phyloP scores from a whole-genome alignment of 2,113 vertebrate genomes.

The Oreotragus oreotragus region DNA sequence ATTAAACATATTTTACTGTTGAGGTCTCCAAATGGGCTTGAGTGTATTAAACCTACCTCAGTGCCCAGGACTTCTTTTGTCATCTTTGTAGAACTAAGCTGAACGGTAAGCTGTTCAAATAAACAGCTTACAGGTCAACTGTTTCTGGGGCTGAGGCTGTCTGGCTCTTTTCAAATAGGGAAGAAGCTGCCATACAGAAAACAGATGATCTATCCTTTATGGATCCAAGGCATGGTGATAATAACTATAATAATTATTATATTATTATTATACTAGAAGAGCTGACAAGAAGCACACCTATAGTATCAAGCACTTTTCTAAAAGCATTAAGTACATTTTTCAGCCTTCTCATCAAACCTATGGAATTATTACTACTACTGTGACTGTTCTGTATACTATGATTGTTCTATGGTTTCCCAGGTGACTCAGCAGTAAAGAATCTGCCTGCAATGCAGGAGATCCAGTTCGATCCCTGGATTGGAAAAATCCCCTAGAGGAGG shows the following conservation, averaged over 20 bases:
- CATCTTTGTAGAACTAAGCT: background rate
- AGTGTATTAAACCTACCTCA: background rate
- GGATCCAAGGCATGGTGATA: background rate
- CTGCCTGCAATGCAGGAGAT: background rate
- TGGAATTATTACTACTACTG: background rate
- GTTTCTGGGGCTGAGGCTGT: background rate
- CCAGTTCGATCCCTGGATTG: background rate
- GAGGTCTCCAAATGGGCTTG: background rate
- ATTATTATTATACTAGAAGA: background rate
- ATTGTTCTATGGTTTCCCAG: background rate
- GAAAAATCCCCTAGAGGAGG: background rate
- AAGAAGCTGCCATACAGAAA: background rate
- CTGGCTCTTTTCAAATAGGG: background rate
- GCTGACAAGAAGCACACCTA: background rate
- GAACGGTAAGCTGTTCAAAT: background rate
- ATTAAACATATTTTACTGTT: conserved; percentile 34
- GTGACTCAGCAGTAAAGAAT: background rate
- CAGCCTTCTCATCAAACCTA: background rate
- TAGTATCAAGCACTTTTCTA: background rate
- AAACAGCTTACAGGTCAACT: background rate
- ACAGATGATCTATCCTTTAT: background rate
- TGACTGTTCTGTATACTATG: no score
- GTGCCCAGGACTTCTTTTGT: background rate
- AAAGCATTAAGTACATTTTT: background rate
- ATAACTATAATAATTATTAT: background rate